Conservation (phyloP, 2,797 vertebrate genomes). For the Tragopan temminckii region DNA sequence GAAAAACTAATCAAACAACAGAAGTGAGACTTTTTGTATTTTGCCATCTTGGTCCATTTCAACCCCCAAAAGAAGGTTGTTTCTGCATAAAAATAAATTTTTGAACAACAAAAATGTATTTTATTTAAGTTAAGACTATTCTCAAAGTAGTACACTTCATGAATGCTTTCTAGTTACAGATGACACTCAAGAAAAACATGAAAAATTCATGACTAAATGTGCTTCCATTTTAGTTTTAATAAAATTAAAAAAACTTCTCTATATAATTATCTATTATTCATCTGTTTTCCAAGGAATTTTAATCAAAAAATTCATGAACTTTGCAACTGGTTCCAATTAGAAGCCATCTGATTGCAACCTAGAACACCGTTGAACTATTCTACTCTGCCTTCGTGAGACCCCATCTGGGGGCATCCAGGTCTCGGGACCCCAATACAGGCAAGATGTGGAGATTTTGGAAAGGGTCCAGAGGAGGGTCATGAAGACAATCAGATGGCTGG, state of each 20-base stretch:
- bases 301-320: background rate
- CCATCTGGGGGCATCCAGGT: too few species aligned
- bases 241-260: background rate
- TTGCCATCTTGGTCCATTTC: rapidly evolving
- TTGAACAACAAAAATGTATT: background rate
- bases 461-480: too few species aligned
- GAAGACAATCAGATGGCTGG: too few species aligned
- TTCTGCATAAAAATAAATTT: rapidly evolving
- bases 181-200: background rate
- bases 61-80: background rate
- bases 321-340: background rate
- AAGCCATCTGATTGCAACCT: background rate
- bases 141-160: background rate
- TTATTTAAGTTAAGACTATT: background rate
- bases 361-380: background rate
- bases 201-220: background rate
- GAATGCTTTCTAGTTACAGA: background rate
- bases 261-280: background rate
- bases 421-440: too few species aligned
- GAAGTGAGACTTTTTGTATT: rapidly evolving
- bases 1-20: background rate
- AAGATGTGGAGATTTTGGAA: too few species aligned
- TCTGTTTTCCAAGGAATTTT: background rate
- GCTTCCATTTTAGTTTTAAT: background rate
- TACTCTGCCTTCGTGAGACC: too few species aligned